Evolutionary conservation across 2,888 invertebrate species (phyloP), one percentile per base, ranked within the genome.

Genomic region (Bellardia pandia): DNA sequence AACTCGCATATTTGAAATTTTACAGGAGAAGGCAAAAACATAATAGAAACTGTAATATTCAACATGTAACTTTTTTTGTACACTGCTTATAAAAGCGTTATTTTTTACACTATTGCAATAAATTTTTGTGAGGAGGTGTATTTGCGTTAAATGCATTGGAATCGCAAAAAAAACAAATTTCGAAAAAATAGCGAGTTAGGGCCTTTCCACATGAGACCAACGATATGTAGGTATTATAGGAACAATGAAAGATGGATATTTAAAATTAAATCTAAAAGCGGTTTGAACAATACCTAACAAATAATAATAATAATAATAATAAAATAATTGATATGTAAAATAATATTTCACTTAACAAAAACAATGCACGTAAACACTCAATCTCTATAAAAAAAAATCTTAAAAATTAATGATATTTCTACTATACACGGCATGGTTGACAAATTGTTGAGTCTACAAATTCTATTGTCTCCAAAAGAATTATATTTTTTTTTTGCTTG

Each of bases 261-360:
- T 16, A 80, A 23, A 51, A 82, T 51, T 33, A 14, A 62, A 69
- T 23, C 37, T 13, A 16, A 71, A 14, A 37, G 60, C 68, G 40
- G 51, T 33, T 48, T 58, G 23, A 58, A 71, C 64, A 74, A 75
- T 42, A 62, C 40, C 11, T 64, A 40, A 37, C 37, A n/a, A 40
- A 40, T 23, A 23, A 74, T 72, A 71, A 85, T 30, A 60, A 48
- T 9, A 56, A 72, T 37, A 84, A 75, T 78, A 69, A 72, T 75
- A 80, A 89, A 90, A 91, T 93, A 93, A 93, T 92, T 93, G 93
- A 92, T 92, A 92, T 92, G 93, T 93, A 93, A 93, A 93, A 91
- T 93, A 93, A 93, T 93, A 93, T 92, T 91, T 90, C 89, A 80
- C 30, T 71, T 53, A 84, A 84, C 77, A 72, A 72, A 77, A 71